These are phyloP conservation scores for Hafferia zeledoni DNA, from an alignment of 2,797 vertebrate genomes.

Conservation along the genomic window DNA sequence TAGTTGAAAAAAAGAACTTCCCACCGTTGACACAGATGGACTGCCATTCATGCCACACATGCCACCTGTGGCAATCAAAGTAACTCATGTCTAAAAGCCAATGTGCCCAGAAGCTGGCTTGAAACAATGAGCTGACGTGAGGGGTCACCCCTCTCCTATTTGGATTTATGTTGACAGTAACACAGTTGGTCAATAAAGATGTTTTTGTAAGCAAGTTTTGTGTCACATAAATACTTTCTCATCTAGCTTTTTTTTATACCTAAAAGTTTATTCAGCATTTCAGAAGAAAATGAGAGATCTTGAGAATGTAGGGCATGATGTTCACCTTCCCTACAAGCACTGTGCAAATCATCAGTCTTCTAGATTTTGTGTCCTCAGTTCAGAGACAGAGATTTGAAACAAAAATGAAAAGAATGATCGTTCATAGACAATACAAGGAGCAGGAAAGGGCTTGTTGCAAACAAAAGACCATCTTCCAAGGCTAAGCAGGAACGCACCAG, in stretches of 20 bases:
- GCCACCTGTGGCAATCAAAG: neutral
- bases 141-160: neutral
- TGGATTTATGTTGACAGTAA: neutral
- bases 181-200: neutral
- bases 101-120: neutral
- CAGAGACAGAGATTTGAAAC: neutral
- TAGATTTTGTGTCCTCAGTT: neutral
- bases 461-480: neutral
- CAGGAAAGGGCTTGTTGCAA: neutral
- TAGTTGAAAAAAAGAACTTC: neutral
- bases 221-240: neutral
- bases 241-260: neutral
- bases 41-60: neutral
- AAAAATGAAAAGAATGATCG: neutral
- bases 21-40: neutral
- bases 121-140: neutral
- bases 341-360: neutral
- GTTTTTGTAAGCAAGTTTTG: neutral
- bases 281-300: neutral
- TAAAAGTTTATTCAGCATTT: neutral
- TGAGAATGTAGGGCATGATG: neutral
- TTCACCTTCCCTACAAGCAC: neutral
- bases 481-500: neutral
- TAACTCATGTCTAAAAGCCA: neutral
- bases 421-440: neutral